Evolutionary conservation across 1,140 invertebrate genomes (phyloP).

Genomic region (Drosophila pallidifrons): DNA sequence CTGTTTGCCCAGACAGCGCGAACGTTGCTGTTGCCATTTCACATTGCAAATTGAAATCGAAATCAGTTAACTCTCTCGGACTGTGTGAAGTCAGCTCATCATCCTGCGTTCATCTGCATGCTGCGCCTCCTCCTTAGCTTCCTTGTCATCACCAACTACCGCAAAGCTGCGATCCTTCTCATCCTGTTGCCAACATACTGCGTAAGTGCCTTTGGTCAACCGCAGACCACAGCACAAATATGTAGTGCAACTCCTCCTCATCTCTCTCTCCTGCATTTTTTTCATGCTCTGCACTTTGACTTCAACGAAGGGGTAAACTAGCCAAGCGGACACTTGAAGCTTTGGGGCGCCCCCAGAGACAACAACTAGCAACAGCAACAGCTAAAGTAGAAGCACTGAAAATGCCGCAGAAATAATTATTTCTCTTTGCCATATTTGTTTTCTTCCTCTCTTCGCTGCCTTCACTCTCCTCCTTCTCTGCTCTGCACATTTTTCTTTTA

Average conservation of each 20-base stretch:
- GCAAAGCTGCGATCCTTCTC: constrained; percentile 29
- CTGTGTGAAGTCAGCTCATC: constrained; percentile 48
- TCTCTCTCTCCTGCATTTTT: constrained; percentile 22
- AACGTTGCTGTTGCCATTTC: constrained; percentile 25
- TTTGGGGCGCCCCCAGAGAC: constrained; percentile 57
- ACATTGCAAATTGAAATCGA: constrained; percentile 81
- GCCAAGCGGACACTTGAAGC: constrained; percentile 26
- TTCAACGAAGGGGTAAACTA: constrained; percentile 57
- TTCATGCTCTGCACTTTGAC: constrained; percentile 57
- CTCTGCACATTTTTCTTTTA: no score
- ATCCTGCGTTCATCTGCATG: constrained; percentile 22
- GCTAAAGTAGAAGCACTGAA: constrained; percentile 30
- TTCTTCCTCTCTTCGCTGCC: constrained; percentile 18
- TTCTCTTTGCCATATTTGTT: constrained; percentile 74
- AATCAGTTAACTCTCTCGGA: constrained; percentile 63
- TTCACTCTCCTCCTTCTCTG: constrained; percentile 1
- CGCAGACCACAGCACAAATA: constrained; percentile 70
- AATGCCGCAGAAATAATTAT: constrained; percentile 81
- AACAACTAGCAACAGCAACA: constrained; percentile 4
- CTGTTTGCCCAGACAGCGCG: constrained; percentile 46
- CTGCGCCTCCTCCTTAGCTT: not conserved
- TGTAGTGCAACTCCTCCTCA: constrained; percentile 24
- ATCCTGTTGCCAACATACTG: constrained; percentile 41
- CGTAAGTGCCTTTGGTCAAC: constrained; percentile 76
- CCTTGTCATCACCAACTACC: constrained; percentile 41